A percentile compares a stretch with the other conserved stretches of the same genome.
phyloP scores from a whole-genome alignment of 2,888 invertebrate genomes.

The Hydraecia micacea region DNA sequence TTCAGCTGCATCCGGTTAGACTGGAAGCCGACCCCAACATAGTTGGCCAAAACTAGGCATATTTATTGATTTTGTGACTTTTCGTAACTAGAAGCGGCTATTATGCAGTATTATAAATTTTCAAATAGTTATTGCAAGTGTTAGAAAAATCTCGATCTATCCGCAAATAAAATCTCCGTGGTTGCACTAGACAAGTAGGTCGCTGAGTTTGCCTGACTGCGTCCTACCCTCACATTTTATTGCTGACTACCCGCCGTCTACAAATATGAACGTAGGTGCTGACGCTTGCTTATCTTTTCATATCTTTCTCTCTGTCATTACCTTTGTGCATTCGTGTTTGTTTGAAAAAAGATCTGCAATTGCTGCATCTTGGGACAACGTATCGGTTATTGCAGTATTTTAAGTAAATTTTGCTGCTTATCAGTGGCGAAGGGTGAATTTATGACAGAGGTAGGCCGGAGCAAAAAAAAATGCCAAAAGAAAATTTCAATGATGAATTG shows the following conservation, averaged over 20 bases:
- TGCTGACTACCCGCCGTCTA: conserved; percentile 34
- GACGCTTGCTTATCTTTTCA: conserved; percentile 33
- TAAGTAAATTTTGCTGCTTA: too few species aligned
- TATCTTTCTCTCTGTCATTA: conserved; percentile 26
- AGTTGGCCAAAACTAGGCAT: too few species aligned
- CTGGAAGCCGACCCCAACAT: too few species aligned
- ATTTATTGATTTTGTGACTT: too few species aligned
- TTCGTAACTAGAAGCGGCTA: too few species aligned
- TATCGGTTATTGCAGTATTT: background rate
- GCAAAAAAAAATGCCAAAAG: too few species aligned
- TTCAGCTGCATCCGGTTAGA: background rate
- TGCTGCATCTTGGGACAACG: background rate
- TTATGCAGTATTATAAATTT: too few species aligned
- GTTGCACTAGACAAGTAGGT: conserved; percentile 41
- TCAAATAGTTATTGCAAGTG: background rate
- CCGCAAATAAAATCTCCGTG: conserved; percentile 1
- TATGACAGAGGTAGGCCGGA: too few species aligned
- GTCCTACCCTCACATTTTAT: conserved; percentile 26
- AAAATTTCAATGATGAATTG: too few species aligned
- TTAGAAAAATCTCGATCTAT: background rate
- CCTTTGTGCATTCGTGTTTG: conserved; percentile 31
- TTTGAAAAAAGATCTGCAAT: conserved; percentile 20
- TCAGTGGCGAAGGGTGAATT: too few species aligned
- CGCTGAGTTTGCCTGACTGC: conserved; percentile 28
- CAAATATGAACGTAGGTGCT: conserved; percentile 31